Conservation (phyloP, 2,797 vertebrate species). For the Phoeniculus purpureus region DNA sequence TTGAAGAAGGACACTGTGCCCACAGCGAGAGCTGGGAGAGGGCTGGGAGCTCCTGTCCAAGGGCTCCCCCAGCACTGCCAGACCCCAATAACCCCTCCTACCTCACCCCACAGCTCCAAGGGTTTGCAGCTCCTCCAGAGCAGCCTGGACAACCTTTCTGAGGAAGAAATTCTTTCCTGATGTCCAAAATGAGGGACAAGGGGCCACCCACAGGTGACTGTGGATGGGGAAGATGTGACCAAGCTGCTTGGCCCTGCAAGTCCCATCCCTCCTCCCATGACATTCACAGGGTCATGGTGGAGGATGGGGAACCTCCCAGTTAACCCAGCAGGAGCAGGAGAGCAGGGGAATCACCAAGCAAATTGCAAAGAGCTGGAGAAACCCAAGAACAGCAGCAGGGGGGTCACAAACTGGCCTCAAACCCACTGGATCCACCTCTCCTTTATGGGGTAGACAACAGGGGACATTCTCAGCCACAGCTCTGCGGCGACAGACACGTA, state of each 20-base stretch:
- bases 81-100: neutral
- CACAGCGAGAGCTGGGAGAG: neutral
- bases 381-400: neutral
- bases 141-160: neutral
- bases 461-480: neutral
- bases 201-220: rapidly evolving
- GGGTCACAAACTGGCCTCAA: neutral
- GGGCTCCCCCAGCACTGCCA: neutral
- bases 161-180: neutral
- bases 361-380: neutral
- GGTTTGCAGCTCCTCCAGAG: neutral
- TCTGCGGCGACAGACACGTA: rapidly evolving
- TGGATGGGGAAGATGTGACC: neutral
- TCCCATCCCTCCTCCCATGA: rapidly evolving
- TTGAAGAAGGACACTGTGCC: neutral
- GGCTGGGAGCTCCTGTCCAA: neutral
- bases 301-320: neutral
- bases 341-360: rapidly evolving
- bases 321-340: rapidly evolving
- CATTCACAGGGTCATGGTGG: rapidly evolving
- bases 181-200: neutral
- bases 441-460: neutral
- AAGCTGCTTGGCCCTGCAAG: rapidly evolving
- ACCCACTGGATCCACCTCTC: neutral
- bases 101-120: neutral